Percentiles rank a stretch among this genome's conserved stretches.
phyloP scores from a whole-genome alignment of 2,113 vertebrate genomes.

The Mesocricetus auratus region DNA sequence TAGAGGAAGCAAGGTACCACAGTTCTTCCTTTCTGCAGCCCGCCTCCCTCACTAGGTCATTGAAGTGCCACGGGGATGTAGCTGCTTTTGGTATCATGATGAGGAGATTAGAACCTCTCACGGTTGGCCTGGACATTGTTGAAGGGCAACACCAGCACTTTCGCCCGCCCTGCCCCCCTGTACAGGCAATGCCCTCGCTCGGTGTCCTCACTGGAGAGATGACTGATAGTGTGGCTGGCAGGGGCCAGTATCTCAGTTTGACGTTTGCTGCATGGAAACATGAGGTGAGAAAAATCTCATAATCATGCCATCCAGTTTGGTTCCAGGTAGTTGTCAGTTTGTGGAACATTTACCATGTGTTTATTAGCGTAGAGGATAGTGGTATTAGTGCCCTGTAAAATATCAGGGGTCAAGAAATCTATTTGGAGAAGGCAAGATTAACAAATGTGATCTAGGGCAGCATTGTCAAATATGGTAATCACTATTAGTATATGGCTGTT shows the following conservation, averaged over 20 bases:
- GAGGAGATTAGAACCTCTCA: not conserved
- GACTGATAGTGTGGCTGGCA: not conserved
- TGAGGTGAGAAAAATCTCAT: not conserved
- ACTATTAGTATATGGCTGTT: not conserved
- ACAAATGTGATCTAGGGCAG: not conserved
- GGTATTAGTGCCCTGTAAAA: not conserved
- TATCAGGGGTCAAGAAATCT: not conserved
- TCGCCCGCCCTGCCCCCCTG: not conserved
- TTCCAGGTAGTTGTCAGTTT: not conserved
- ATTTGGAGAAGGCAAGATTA: conserved; percentile 35
- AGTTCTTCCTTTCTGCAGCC: conserved; percentile 22
- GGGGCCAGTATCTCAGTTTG: not conserved
- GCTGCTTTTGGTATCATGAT: not conserved
- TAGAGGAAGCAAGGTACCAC: conserved; percentile 41
- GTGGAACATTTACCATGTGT: not conserved
- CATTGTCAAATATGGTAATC: not conserved
- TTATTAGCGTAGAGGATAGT: not conserved
- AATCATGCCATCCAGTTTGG: not conserved
- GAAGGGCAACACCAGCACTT: not conserved
- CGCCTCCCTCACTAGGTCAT: not conserved
- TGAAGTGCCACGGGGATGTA: not conserved
- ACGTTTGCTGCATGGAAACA: conserved; percentile 5
- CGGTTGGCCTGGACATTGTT: not conserved
- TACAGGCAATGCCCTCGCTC: not conserved
- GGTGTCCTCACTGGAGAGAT: not conserved